Evolutionary conservation across 2,797 vertebrate species (phyloP), one percentile per base, ranked within the genome.

Genomic region (Delichon dasypus): DNA sequence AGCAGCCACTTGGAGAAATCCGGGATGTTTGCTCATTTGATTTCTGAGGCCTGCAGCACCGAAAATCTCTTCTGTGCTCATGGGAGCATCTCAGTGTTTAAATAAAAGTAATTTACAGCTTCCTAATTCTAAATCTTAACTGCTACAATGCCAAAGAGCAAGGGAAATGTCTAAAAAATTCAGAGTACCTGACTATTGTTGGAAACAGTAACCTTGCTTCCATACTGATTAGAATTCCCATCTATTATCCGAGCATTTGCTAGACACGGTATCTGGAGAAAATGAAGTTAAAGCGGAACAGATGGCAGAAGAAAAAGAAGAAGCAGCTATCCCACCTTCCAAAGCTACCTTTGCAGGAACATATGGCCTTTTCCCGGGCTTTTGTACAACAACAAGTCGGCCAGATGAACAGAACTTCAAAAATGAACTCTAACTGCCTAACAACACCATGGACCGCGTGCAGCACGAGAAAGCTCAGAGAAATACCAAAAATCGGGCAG

Each of bases 111-210:
- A 7, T 8, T 55, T n/a, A 16, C 7, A 20, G 5, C 48, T 64
- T 16, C 42, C 21, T 15, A 10, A 44, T 15, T 55, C 27, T 45
- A 15, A 12, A 58, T 25, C 44, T 51, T 32, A 61, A 72, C 29
- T 57, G 55, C 11, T 66, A 0, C 0, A 44, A 53, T 0, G 20
- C 7, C 17, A 36, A 50, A 36, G 36, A 48, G 30, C 57, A 76
- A 62, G 26, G 78, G 11, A 22, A 18, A 26, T 3, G 19, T 6
- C 44, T 34, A 29, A 76, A 90, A 61, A 87, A 32, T 20, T 40
- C 18, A 4, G 32, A 85, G 42, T 8, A 54, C 2, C 70, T 44
- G 65, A 40, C 17, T 62, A 3, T 48, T 82, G 34, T 3, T 85
- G 74, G 57, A n/a, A 88, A 83, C 30, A 67, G 53, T 9, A 16